Evolutionary conservation across 2,113 vertebrate genomes (phyloP).

Genomic region (Anser cygnoides): DNA sequence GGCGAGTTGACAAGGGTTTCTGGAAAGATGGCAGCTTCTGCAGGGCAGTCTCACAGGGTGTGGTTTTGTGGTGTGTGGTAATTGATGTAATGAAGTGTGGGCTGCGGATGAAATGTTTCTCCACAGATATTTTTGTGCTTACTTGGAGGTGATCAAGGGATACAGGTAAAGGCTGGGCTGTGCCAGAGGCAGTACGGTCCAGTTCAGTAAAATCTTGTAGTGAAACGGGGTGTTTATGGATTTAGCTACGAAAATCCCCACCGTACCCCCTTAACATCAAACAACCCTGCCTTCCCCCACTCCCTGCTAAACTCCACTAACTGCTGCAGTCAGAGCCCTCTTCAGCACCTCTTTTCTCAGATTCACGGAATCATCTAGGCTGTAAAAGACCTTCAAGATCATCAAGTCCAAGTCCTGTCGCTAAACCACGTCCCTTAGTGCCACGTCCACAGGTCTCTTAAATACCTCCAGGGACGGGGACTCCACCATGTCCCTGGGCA

Average conservation of each 20-base stretch:
- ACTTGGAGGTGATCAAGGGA: constrained; percentile 33
- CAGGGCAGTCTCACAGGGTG: not conserved
- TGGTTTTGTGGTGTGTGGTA: constrained; percentile 37
- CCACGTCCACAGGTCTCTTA: not conserved
- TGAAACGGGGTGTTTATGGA: not conserved
- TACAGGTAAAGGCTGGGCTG: not conserved
- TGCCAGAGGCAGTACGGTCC: not conserved
- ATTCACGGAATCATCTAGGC: not conserved
- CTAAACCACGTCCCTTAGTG: not conserved
- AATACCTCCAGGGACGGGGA: not conserved
- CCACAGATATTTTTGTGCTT: constrained; percentile 35
- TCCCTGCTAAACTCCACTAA: not conserved
- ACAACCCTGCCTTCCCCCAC: not conserved
- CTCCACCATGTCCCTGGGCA: not conserved
- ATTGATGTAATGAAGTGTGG: constrained; percentile 28
- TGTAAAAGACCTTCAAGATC: not conserved
- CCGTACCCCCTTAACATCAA: not conserved
- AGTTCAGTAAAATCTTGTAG: not conserved
- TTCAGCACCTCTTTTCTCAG: not conserved
- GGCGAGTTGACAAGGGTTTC: not conserved
- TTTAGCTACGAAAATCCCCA: not conserved
- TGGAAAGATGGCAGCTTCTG: not conserved
- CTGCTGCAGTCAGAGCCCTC: not conserved
- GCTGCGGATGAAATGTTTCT: constrained; percentile 38
- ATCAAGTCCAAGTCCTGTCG: not conserved